Evolutionary conservation across 2,113 vertebrate species (phyloP).

Genomic region (Vidua chalybeata): DNA sequence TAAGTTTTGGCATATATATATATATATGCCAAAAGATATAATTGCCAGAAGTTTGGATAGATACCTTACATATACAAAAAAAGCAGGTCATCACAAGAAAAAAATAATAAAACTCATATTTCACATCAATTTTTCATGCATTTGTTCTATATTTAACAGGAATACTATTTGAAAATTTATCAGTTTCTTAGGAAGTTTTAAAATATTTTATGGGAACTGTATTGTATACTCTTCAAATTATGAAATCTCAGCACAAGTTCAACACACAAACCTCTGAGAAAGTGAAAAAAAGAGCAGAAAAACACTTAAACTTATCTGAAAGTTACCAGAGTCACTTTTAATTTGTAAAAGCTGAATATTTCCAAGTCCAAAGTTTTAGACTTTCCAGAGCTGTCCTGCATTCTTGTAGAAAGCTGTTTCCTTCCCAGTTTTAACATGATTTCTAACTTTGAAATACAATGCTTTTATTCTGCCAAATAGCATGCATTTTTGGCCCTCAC

Average conservation of each 20-base stretch:
- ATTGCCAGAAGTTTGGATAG: neutral
- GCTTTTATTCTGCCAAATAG: neutral
- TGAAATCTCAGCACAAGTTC: neutral
- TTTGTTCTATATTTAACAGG: slow-evolving; percentile 6
- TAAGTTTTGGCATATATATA: neutral
- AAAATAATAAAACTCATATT: neutral
- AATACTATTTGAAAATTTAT: neutral
- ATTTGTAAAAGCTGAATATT: neutral
- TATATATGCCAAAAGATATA: neutral
- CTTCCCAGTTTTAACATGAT: neutral
- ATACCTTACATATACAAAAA: neutral
- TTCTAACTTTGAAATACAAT: neutral
- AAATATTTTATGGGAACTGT: neutral
- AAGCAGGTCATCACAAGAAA: neutral
- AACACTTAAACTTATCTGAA: neutral
- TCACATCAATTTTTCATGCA: neutral
- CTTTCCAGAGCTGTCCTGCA: neutral
- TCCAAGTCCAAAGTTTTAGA: neutral
- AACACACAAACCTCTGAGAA: neutral
- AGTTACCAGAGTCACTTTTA: neutral
- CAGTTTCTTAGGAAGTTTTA: neutral
- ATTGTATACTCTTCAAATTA: neutral
- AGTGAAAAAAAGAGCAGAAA: neutral
- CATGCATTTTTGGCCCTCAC: neutral
- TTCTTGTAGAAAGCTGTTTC: neutral